Conservation (phyloP, 2,888 invertebrate genomes). For the Galerucella nymphaeae region DNA sequence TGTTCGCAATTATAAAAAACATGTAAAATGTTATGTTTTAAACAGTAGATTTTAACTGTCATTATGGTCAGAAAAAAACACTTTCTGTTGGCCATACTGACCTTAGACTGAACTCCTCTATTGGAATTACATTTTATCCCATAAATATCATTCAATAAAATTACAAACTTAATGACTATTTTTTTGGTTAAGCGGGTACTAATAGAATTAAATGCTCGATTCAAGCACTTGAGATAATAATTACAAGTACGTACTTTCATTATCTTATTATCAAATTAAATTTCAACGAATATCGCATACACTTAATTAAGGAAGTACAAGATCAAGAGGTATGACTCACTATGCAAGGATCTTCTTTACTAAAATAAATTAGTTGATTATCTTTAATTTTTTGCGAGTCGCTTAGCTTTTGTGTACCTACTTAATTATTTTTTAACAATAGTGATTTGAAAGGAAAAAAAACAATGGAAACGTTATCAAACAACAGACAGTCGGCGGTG, state of each 20-base stretch:
- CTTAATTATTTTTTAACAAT: conserved; percentile 5
- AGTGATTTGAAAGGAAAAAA: not conserved
- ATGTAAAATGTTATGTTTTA: no score
- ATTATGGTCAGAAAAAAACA: no score
- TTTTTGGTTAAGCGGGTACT: not conserved
- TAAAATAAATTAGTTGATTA: conserved; percentile 14
- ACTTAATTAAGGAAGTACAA: conserved; percentile 15
- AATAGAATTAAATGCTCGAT: not conserved
- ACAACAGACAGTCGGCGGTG: no score
- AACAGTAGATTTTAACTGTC: no score
- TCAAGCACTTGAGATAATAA: conserved; percentile 13
- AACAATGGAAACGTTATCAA: not conserved
- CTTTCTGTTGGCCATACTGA: no score
- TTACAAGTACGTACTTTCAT: conserved; percentile 17
- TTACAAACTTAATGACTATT: not conserved
- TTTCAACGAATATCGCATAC: conserved; percentile 11
- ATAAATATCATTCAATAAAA: no score
- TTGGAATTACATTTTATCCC: no score
- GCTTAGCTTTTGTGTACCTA: not conserved
- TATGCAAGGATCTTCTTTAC: not conserved
- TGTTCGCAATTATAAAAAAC: no score
- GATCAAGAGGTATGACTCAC: conserved; percentile 9
- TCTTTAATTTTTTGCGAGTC: conserved; percentile 6
- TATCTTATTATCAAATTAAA: conserved; percentile 6
- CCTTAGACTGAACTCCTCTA: no score